Evolutionary conservation across 2,888 invertebrate genomes (phyloP), one percentile per base, ranked within the genome.

Genomic region (Chromoteleia sp.): DNA sequence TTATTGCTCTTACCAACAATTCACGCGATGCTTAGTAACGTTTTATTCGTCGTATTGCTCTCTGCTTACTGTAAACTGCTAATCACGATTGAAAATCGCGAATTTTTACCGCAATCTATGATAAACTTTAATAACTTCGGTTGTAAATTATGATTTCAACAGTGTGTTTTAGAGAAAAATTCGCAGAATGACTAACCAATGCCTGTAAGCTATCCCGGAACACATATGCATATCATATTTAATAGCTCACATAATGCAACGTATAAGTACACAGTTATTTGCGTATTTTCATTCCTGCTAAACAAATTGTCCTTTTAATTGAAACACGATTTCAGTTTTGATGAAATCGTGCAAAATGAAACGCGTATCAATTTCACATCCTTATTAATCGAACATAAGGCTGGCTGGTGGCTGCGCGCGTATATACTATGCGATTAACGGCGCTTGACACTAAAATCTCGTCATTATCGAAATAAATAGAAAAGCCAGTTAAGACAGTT

Each of bases 91-190:
- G 19, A 15, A 43, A 45, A 68, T 68, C 56, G 43, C 10, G 15
- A 45, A 43, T 33, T 68, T 68, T 54, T 43, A 12, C 30, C 29
- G 21, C 56, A 33, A 58, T 70, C 58, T 39, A 45, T 29, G 58
- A 48, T 58, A 48, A 70, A 58, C 6, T 70, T 70, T 48, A 70
- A 48, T 70, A 70, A 70, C 70, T 70, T 58, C 8, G 58, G 48
- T 70, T 21, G 36, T 70, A 58, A 70, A 70, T 70, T 70, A 58
- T 48, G 33, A 58, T 58, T 58, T 58, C 58, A 70, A 21, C 70
- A 70, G 58, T 41, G 21, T 2, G 4, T 6, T 6, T 29, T n/a
- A 7, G 10, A n/a, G 39, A 58, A 58, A 58, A 58, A 58, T 48
- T 14, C n/a, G 10, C 14, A 1, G 15, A 54, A 21, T 68, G 56